Percentiles rank a stretch among this genome's conserved stretches.
phyloP scores from a whole-genome alignment of 2,888 invertebrate genomes.

The Ceraclea dissimilis region DNA sequence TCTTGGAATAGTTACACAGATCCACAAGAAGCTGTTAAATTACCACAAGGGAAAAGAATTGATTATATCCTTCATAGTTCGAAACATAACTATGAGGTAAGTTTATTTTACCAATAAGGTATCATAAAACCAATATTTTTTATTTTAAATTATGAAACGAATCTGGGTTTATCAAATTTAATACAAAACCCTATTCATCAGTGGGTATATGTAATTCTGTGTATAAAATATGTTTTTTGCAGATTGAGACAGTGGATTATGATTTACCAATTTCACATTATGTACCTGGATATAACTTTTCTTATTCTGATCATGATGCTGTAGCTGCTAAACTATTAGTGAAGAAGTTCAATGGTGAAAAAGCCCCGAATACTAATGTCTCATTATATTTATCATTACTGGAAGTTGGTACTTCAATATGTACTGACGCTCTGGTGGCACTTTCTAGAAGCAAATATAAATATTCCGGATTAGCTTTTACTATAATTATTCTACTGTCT shows the following conservation, averaged over 20 bases:
- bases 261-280: constrained; percentile 64
- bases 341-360: constrained; percentile 25
- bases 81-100: constrained; percentile 32
- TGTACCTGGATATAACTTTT: constrained; percentile 63
- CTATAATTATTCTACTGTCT: neutral
- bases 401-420: constrained; percentile 52
- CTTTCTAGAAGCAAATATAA: neutral
- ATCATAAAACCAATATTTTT: neutral
- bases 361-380: neutral
- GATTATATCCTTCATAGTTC: constrained; percentile 78
- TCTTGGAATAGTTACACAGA: constrained; percentile 77
- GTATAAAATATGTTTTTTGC: constrained; percentile 26
- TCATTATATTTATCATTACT: constrained; percentile 33
- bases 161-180: too few relatives aligned
- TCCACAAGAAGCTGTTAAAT: constrained; percentile 39
- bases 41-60: constrained; percentile 77
- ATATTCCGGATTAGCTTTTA: neutral
- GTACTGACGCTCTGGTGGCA: constrained; percentile 48
- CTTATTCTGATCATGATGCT: constrained; percentile 89
- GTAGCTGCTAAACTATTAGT: constrained; percentile 51
- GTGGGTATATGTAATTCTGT: too few relatives aligned
- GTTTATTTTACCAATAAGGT: neutral
- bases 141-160: neutral
- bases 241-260: constrained; percentile 42
- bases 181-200: too few relatives aligned